phyloP scores from a whole-genome alignment of 2,113 vertebrate species.

The Macaca fascicularis region T2T-MFA8v1.1 NC_088395.1:44743501-44744000 shows the following conservation, averaged over 20 bases:
- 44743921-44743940: slow-evolving; percentile 34
- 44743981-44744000: neutral
- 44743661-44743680: neutral
- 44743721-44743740: slow-evolving; percentile 54
- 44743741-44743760: slow-evolving; percentile 48
- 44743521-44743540: neutral
- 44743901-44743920: slow-evolving; percentile 26
- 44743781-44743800: slow-evolving; percentile 67
- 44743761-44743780: slow-evolving; percentile 48
- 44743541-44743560: neutral
- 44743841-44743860: slow-evolving; percentile 14
- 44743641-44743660: neutral
- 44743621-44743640: slow-evolving; percentile 41
- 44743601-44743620: slow-evolving; percentile 34
- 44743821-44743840: slow-evolving; percentile 53
- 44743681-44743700: slow-evolving; percentile 35
- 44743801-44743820: slow-evolving; percentile 53
- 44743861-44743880: neutral
- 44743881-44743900: slow-evolving; percentile 26
- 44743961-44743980: slow-evolving; percentile 19
- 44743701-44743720: slow-evolving; percentile 44
- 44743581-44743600: neutral
- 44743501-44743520: neutral
- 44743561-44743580: slow-evolving; percentile 8
- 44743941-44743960: neutral